Conservation (phyloP, 2,113 vertebrate species). For the Rhegmatorhina hoffmannsi region DNA sequence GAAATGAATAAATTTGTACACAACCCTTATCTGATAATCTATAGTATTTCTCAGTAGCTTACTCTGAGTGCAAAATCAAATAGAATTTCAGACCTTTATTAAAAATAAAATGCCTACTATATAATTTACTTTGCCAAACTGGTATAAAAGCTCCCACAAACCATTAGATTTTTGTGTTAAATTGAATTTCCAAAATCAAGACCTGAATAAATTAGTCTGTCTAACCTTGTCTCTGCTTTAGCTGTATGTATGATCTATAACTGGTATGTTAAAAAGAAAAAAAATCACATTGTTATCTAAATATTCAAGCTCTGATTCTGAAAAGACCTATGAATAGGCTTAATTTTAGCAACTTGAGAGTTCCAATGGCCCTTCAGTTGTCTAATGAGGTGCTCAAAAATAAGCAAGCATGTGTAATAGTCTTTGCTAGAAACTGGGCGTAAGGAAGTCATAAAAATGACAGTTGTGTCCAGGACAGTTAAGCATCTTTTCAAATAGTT, state of each 20-base stretch:
- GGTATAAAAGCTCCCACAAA: background rate
- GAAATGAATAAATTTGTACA: background rate
- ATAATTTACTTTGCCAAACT: background rate
- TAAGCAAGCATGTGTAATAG: background rate
- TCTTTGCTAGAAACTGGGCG: background rate
- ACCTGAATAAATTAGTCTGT: background rate
- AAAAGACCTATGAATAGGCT: background rate
- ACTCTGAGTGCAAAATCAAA: background rate
- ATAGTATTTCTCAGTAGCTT: background rate
- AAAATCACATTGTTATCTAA: background rate
- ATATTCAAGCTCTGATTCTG: background rate
- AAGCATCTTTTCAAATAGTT: slow-evolving; percentile 22
- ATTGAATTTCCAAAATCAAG: background rate
- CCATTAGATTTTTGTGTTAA: background rate
- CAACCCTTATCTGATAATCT: background rate
- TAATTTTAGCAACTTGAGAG: slow-evolving; percentile 9
- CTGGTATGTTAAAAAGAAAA: background rate
- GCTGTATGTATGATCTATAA: background rate
- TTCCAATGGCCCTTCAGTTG: background rate
- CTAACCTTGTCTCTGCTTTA: background rate
- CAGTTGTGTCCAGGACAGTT: background rate
- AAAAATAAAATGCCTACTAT: background rate
- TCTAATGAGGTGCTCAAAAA: slow-evolving; percentile 17
- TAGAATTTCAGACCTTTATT: background rate
- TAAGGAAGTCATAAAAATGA: slow-evolving; percentile 13